phyloP scores from a whole-genome alignment of 1,140 invertebrate genomes.

The Pteromalus puparum region DNA sequence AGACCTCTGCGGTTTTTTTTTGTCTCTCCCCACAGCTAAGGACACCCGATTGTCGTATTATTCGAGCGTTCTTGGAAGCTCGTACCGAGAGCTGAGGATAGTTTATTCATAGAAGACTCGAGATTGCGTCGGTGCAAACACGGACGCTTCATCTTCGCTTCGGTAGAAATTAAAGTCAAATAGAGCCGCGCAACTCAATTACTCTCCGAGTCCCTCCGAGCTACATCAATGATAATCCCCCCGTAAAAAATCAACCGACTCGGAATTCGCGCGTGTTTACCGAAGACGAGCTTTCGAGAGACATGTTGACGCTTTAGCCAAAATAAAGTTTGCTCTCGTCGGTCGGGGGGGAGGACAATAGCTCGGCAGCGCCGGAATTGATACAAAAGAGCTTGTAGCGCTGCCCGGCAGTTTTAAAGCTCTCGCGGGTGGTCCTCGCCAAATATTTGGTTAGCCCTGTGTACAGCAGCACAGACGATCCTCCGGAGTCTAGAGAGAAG shows the following conservation, averaged over 20 bases:
- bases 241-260: not conserved
- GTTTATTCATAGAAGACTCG: constrained; percentile 21
- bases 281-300: constrained; percentile 16
- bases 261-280: constrained; percentile 40
- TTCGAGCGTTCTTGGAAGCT: not conserved
- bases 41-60: constrained; percentile 24
- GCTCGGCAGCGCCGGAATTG: constrained; percentile 50
- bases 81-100: not conserved
- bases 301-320: constrained; percentile 48
- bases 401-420: constrained; percentile 61
- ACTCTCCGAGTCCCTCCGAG: not conserved
- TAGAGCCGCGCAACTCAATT: constrained; percentile 17
- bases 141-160: too few species aligned
- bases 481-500: constrained; percentile 50
- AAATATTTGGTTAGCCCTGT: constrained; percentile 73
- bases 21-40: not conserved
- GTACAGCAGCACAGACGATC: constrained; percentile 38
- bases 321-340: constrained; percentile 43
- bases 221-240: constrained; percentile 15
- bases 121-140: too few species aligned
- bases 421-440: constrained; percentile 60
- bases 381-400: constrained; percentile 55
- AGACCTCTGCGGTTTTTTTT: constrained; percentile 43
- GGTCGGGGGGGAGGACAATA: not conserved
- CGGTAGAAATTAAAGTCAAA: not conserved